Evolutionary conservation across 2,797 vertebrate genomes (phyloP).

Genomic region (Dermochelys coriacea): DNA sequence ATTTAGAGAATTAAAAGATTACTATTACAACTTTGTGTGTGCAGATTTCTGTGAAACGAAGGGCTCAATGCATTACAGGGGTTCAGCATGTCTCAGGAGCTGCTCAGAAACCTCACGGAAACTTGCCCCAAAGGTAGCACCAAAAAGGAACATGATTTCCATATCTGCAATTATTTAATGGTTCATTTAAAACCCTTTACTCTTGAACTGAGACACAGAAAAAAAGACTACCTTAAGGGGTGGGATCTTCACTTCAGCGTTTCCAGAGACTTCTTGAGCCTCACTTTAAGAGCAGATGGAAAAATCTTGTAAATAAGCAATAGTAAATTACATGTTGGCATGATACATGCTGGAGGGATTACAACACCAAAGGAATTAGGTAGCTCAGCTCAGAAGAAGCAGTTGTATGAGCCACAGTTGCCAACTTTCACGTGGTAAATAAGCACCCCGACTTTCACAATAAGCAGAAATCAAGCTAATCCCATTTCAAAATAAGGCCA

Average conservation of each 20-base stretch:
- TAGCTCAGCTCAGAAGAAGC: background rate
- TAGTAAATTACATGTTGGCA: too few species aligned
- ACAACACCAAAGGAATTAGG: rapidly evolving
- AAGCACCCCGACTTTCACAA: too few species aligned
- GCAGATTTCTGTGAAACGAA: background rate
- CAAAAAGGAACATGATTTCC: background rate
- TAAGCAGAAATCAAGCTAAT: too few species aligned
- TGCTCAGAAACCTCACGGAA: background rate
- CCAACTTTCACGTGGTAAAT: background rate
- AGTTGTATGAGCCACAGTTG: background rate
- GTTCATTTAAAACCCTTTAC: background rate
- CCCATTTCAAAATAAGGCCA: too few species aligned
- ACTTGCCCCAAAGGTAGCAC: background rate
- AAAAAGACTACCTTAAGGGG: too few species aligned
- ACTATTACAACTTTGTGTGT: background rate
- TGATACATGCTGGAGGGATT: background rate
- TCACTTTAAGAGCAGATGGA: background rate
- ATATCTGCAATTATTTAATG: background rate
- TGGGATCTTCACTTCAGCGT: background rate
- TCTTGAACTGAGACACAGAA: background rate
- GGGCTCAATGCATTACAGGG: background rate
- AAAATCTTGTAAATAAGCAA: background rate
- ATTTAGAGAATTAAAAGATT: background rate
- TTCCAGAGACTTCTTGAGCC: background rate
- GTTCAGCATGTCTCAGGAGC: background rate